Percentiles rank a stretch among this genome's conserved stretches.
These are phyloP conservation scores for Drosophila putrida DNA, from an alignment of 2,888 invertebrate genomes.

Conservation along the genomic window DNA sequence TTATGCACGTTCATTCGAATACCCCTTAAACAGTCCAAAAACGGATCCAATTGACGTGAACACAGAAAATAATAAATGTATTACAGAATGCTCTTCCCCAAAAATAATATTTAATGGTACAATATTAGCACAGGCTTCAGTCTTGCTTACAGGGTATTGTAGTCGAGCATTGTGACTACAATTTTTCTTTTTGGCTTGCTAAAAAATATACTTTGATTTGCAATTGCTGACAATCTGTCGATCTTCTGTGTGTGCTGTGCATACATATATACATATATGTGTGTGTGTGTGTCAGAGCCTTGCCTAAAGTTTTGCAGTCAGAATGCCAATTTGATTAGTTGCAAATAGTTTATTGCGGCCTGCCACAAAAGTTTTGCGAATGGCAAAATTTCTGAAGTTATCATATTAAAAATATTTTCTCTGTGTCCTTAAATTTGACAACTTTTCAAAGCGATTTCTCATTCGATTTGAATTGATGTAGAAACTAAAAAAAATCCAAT, in stretches of 20 bases:
- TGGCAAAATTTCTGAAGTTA: constrained; percentile 25
- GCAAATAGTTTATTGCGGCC: constrained; percentile 45
- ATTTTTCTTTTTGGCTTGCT: background rate
- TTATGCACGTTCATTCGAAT: background rate
- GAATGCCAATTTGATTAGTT: constrained; percentile 69
- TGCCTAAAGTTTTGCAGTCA: constrained; percentile 32
- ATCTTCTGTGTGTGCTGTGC: constrained; percentile 5
- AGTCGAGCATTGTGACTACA: background rate
- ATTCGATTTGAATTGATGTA: constrained; percentile 12
- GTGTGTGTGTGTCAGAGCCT: constrained; percentile 2
- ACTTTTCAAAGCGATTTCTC: background rate
- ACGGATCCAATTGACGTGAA: background rate
- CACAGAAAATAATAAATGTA: background rate
- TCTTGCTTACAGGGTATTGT: constrained; percentile 3
- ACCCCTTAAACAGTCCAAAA: background rate
- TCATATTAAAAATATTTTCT: constrained; percentile 33
- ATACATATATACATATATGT: constrained; percentile 3
- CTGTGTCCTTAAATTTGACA: constrained; percentile 10
- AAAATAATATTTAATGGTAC: background rate
- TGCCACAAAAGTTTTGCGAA: constrained; percentile 47
- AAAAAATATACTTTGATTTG: constrained; percentile 58
- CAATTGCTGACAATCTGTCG: constrained; percentile 12
- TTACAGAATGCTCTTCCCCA: background rate
- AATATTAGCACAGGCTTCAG: background rate
- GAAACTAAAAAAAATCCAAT: constrained; percentile 16